These are phyloP conservation scores for Herminia tarsipennalis DNA, from an alignment of 2,888 invertebrate genomes.

Conservation along the genomic window DNA sequence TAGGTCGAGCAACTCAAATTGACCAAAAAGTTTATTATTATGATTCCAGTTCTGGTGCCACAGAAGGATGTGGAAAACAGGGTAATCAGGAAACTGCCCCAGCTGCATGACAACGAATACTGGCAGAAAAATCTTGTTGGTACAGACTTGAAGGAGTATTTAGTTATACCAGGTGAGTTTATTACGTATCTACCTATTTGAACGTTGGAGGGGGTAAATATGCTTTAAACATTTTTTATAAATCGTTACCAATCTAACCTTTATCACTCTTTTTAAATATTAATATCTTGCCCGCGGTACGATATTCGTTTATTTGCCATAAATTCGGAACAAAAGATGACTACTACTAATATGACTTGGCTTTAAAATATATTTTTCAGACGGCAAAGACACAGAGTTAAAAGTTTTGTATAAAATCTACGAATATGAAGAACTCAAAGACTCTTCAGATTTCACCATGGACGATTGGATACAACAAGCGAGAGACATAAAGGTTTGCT, in stretches of 20 bases:
- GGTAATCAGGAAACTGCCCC: constrained; percentile 69
- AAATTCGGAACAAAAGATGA: too few relatives aligned
- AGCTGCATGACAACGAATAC: constrained; percentile 71
- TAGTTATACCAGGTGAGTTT: constrained; percentile 68
- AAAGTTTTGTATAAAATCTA: constrained; percentile 92
- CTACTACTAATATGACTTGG: too few relatives aligned
- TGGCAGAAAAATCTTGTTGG: constrained; percentile 59
- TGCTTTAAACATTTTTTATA: too few relatives aligned
- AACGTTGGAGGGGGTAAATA: too few relatives aligned
- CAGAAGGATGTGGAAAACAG: constrained; percentile 71
- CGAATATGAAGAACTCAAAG: constrained; percentile 96
- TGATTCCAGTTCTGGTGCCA: constrained; percentile 75
- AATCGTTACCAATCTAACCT: too few relatives aligned
- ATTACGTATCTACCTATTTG: neutral
- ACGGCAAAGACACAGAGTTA: constrained; percentile 79
- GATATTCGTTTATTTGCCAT: too few relatives aligned
- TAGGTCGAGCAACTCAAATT: too few relatives aligned
- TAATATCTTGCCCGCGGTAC: too few relatives aligned
- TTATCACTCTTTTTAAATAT: too few relatives aligned
- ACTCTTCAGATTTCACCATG: constrained; percentile 97
- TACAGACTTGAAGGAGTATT: constrained; percentile 61
- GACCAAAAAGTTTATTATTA: too few relatives aligned
- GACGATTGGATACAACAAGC: constrained; percentile 97
- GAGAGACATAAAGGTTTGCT: constrained; percentile 91
- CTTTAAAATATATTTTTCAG: constrained; percentile 50